Base-by-base conservation (phyloP, 2,113 vertebrate genomes). In the Trematocara variabile region DNA sequence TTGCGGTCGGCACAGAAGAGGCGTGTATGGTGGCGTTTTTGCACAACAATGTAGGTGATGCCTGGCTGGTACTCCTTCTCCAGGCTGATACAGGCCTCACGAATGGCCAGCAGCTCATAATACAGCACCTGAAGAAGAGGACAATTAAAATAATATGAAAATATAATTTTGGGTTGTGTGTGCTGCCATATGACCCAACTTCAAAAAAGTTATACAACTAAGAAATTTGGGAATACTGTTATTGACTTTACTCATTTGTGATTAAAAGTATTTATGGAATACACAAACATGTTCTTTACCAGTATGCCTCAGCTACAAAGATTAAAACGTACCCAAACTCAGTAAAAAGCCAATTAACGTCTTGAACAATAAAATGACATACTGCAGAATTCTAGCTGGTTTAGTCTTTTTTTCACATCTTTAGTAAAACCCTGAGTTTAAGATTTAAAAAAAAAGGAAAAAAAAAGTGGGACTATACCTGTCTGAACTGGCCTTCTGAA, bases 21-120 rank as follows among this genome's bases (percentile, higher is more conserved):
- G 63, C 99, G 97, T 0, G 99, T 99, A n/a, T 99, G 99, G 95
- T 99, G 99, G 83, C 99, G 96, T 94, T 99, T 99, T 96, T 99
- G 99, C 92, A 99, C 99, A 86, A 99, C 99, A 20, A 99, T 99
- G 91, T 99, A 99, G 18, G 99, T 99, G 95, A 99, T 99, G 94
- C 99, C 99, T 22, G 99, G 99, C 95, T 99, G 99, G 95, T 99
- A 99, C 92, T 99, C 99, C 84, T 99, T 99, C 96, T 99, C 99
- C 96, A 99, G 95, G 93, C 97, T 98, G 95, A 99, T 99, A 87
- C 99, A 99, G 95, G 99, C 99, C 96, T 99, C 99, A 86, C 99
- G 96, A 92, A 99, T 99, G 89, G 99, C 99, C 91, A 99, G 97
- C 95, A 99, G 97, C 87, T 99, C 99, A 78, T 99, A 99, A 95